phyloP scores from a whole-genome alignment of 1,140 invertebrate genomes.

The Drosophila varians region DNA sequence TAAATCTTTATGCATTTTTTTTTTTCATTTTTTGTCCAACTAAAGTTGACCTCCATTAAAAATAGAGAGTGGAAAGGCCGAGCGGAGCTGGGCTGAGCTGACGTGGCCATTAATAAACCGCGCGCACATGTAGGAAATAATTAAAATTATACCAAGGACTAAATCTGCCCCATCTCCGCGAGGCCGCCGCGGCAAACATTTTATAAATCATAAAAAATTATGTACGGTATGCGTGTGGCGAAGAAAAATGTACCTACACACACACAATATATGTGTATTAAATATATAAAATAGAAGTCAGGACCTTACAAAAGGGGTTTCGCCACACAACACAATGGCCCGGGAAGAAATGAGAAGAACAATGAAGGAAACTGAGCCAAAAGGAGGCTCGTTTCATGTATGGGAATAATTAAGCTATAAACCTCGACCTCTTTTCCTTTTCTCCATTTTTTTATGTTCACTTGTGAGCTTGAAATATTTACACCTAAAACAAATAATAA shows the following conservation, averaged over 20 bases:
- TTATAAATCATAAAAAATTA: slow-evolving; percentile 81
- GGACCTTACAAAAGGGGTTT: slow-evolving; percentile 20
- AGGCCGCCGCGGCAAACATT: slow-evolving; percentile 33
- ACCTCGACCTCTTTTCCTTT: slow-evolving; percentile 72
- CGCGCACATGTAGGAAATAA: slow-evolving; percentile 74
- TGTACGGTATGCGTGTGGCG: slow-evolving; percentile 67
- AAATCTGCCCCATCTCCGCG: background rate
- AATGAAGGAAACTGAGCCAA: slow-evolving; percentile 42
- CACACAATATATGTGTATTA: background rate
- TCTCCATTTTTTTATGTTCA: slow-evolving; percentile 15
- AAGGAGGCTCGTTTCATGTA: slow-evolving; percentile 65
- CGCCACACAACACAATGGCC: slow-evolving; percentile 24
- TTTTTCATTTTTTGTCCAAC: slow-evolving; percentile 15
- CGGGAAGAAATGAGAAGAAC: slow-evolving; percentile 8
- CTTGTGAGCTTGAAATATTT: slow-evolving; percentile 80
- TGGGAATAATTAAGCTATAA: slow-evolving; percentile 80
- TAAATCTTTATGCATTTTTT: slow-evolving; percentile 53
- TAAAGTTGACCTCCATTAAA: slow-evolving; percentile 53
- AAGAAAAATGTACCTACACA: slow-evolving; percentile 12
- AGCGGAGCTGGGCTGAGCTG: slow-evolving; percentile 33
- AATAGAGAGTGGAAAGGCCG: background rate
- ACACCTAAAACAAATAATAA: slow-evolving; percentile 79
- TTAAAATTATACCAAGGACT: slow-evolving; percentile 48
- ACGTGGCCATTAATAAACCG: slow-evolving; percentile 60
- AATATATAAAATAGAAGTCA: slow-evolving; percentile 15